Base-by-base conservation (phyloP, 1,140 invertebrate genomes). In the Glomeris maerens region DNA sequence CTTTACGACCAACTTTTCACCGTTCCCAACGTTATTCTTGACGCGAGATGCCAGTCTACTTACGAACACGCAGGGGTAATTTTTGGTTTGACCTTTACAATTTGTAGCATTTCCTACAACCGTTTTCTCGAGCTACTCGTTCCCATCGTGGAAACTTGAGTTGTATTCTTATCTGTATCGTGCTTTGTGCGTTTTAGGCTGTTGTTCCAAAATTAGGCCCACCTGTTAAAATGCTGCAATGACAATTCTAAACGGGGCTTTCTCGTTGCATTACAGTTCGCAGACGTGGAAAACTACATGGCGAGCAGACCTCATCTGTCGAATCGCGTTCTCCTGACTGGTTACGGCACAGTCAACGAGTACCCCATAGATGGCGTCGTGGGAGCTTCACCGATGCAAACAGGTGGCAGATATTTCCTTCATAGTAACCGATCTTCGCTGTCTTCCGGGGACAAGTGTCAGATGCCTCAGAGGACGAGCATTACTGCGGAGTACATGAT, bases 11-110 rank as follows among this genome's bases (percentile, higher is more conserved):
- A 7, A 5, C 25, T 50, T 2, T 50, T 50, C 38, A 28, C 40
- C 3, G 49, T 42, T 7, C 49, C 49, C 2, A 50, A 50, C 38
- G 41, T 50, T 7, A 22, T 50, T 5, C 2, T 50, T 5, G 49
- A 50, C 38, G 49, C 49, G 3, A 5, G 49, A 17, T 29, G 40
- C 22, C 2, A 25, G 2, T 27, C 26, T 3, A 27, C 49, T 22
- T 45, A 28, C 14, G 49, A 50, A 45, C 49, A 50, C 25, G 49
- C 49, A 20, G 49, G 49, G 49, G 47, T 49, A 22, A 48, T 36
- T 4, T 5, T n/a, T 22, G 20, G 39, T 41, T 5, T 36, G 3
- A 44, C 5, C n/a, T 48, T 21, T 47, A 7, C 7, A 4, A 5
- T 36, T 5, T 5, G 7, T 10, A n/a, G 23, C 7, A 44, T 10